Percentiles rank a stretch among this genome's conserved stretches.
These are phyloP conservation scores for Parotocinclus haroldoi DNA, from an alignment of 2,797 vertebrate species.

Conservation along the genomic window DNA sequence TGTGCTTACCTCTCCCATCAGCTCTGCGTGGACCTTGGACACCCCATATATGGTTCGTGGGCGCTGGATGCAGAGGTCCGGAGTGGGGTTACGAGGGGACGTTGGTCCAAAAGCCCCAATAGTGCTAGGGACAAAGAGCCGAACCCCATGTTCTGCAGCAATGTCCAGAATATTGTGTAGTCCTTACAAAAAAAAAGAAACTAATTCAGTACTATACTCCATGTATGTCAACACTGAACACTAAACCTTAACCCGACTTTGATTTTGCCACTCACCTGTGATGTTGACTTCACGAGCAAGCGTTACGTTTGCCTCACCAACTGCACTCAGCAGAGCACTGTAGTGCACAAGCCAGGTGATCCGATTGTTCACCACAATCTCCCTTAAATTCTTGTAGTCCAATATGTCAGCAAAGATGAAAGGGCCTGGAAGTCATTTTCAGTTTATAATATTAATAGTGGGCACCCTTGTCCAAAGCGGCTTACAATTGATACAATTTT, in stretches of 20 bases:
- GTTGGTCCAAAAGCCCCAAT: conserved; percentile 91
- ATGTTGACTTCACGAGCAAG: conserved; percentile 89
- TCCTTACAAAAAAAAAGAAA: conserved; percentile 64
- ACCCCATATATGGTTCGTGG: conserved; percentile 94
- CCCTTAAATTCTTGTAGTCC: conserved; percentile 89
- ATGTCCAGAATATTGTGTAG: conserved; percentile 92
- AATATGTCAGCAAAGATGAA: conserved; percentile 90
- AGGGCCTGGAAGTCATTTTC: conserved; percentile 73
- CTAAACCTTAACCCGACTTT: background rate
- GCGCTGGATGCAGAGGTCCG: conserved; percentile 89
- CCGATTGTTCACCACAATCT: conserved; percentile 93
- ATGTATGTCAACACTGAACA: background rate
- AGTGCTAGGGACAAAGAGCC: conserved; percentile 92
- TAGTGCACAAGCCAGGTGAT: conserved; percentile 95
- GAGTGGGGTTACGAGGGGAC: conserved; percentile 86
- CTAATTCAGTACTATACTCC: background rate
- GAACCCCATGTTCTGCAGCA: conserved; percentile 81
- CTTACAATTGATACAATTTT: too few species aligned
- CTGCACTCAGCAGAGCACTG: conserved; percentile 87
- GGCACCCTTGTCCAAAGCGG: too few species aligned
- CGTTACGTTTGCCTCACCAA: conserved; percentile 86
- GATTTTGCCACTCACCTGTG: conserved; percentile 70
- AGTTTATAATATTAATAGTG: too few species aligned
- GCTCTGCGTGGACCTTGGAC: conserved; percentile 92
- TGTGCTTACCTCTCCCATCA: conserved; percentile 89